Base-by-base conservation (phyloP, 2,113 vertebrate genomes). In the Hypanus sabinus region DNA sequence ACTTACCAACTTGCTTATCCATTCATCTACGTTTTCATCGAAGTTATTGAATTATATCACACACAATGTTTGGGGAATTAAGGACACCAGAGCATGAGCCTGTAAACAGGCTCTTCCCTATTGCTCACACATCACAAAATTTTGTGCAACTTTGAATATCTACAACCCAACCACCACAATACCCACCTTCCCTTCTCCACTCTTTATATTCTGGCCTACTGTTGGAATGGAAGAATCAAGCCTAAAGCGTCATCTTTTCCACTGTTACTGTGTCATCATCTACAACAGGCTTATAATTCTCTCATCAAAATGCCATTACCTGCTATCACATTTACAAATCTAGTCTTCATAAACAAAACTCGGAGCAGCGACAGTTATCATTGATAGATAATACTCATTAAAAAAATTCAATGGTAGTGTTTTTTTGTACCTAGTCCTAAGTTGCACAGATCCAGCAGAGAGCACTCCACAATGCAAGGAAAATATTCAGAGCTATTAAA, bases 241-340 rank as follows among this genome's bases (percentile, higher is more conserved):
- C 10, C 62, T 46, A 71, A 33, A 93, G 46, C 5, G 12, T 46
- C 36, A 38, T 55, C 30, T 46, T 73, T 3, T 20, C 36, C 10
- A 30, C 20, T 30, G 30, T 75, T 73, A 11, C n/a, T 93, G 12
- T 62, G 11, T 38, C 38, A 55, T 75, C 38, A 22, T 93, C 46
- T 30, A 70, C 36, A 93, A 55, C 70, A 93, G 14, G 22, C 70
- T 93, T 36, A 93, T 73, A 93, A 73, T 93, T 93, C 91, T 55
- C 91, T 73, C 91, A 93, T 93, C 91, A 93, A 73, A 73, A 73
- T 93, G 91, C 91, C 91, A 93, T 93, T 93, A 93, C 68, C 70
- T 14, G 10, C 36, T 30, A 30, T 75, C 91, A 73, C 91, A 46
- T 73, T 68, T 22, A 30, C 91, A 73, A 55, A 75, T 46, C 68